Evolutionary conservation across 2,113 vertebrate species (phyloP).

Genomic region (Coreoperca whiteheadi): DNA sequence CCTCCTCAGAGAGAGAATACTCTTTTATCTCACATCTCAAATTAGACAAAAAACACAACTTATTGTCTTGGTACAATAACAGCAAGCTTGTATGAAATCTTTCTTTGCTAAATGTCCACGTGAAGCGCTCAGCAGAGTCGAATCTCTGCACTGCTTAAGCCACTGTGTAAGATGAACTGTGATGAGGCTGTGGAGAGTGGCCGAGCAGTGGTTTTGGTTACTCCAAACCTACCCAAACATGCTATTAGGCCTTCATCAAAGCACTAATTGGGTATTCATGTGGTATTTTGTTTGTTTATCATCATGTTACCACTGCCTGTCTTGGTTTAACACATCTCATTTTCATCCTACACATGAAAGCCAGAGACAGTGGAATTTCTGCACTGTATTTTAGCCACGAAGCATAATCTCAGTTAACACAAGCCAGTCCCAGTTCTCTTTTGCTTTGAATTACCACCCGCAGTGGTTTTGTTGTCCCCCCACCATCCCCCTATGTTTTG

Average conservation of each 20-base stretch:
- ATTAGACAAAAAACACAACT: conserved; percentile 55
- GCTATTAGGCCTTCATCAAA: conserved; percentile 49
- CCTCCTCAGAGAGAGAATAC: conserved; percentile 47
- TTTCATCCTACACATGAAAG: conserved; percentile 81
- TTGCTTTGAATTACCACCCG: conserved; percentile 81
- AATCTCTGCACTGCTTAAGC: conserved; percentile 25
- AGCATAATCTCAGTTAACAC: conserved; percentile 84
- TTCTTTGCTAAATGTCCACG: not conserved
- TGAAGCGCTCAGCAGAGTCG: not conserved
- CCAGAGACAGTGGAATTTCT: conserved; percentile 72
- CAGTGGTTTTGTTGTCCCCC: conserved; percentile 84
- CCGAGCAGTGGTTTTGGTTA: conserved; percentile 50
- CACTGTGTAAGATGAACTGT: conserved; percentile 27
- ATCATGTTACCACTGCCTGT: conserved; percentile 67
- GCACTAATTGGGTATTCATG: conserved; percentile 75
- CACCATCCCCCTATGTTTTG: conserved; percentile 67
- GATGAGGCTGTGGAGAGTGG: conserved; percentile 33
- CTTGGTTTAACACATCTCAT: conserved; percentile 77
- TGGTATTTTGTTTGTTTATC: conserved; percentile 78
- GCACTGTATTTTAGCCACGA: conserved; percentile 77
- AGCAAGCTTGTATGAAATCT: conserved; percentile 25
- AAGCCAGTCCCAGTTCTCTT: conserved; percentile 77
- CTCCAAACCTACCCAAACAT: conserved; percentile 58
- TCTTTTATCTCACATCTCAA: conserved; percentile 60
- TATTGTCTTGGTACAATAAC: conserved; percentile 41